Conservation (phyloP, 2,888 invertebrate genomes). For the Rhabditoides inermis region DNA sequence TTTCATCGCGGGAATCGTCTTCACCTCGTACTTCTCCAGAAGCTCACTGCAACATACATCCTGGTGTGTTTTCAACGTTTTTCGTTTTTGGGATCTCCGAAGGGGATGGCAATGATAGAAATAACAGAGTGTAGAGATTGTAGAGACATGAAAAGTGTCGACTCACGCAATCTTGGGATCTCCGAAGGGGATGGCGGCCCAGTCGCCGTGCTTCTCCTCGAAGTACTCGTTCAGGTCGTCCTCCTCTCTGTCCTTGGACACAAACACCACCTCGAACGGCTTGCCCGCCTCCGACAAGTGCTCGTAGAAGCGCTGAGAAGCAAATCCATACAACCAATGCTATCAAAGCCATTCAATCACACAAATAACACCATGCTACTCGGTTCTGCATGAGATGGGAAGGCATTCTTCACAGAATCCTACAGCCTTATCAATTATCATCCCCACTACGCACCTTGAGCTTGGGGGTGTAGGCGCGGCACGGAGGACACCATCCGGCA, state of each 20-base stretch:
- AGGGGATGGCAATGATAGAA: background rate
- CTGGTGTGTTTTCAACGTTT: too few relatives aligned
- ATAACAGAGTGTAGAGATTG: too few relatives aligned
- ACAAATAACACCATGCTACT: background rate
- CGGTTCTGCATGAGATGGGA: background rate
- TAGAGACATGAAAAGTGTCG: too few relatives aligned
- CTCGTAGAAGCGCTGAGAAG: slow-evolving; percentile 42
- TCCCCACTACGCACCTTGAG: slow-evolving; percentile 25
- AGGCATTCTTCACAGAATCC: too few relatives aligned
- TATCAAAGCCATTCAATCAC: background rate
- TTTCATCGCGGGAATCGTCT: slow-evolving; percentile 55
- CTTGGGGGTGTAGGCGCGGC: slow-evolving; percentile 49
- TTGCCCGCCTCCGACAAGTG: slow-evolving; percentile 36
- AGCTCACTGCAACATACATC: slow-evolving; percentile 27
- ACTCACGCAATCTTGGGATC: slow-evolving; percentile 38
- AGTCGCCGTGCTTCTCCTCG: slow-evolving; percentile 45
- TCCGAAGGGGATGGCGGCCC: slow-evolving; percentile 43
- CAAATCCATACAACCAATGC: background rate
- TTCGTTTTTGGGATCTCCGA: background rate
- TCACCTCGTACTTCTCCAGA: slow-evolving; percentile 40
- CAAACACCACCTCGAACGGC: slow-evolving; percentile 45
- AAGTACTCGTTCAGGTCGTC: slow-evolving; percentile 46
- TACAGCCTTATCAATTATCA: too few relatives aligned
- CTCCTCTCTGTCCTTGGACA: slow-evolving; percentile 43
- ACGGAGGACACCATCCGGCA: slow-evolving; percentile 57